Evolutionary conservation across 2,113 vertebrate genomes (phyloP).

Genomic region (Phoxinus phoxinus): DNA sequence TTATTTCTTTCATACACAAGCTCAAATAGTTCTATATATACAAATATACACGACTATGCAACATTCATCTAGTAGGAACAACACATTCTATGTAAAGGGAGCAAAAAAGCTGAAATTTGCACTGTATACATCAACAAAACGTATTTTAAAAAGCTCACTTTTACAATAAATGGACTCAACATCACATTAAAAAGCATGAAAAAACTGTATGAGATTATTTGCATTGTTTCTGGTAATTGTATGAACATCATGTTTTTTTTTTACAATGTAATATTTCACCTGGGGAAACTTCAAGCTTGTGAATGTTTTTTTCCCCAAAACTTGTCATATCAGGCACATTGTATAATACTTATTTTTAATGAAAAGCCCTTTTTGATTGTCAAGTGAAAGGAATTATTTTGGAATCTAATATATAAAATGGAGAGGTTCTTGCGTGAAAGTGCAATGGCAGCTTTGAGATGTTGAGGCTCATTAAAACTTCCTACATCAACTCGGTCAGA

Average conservation of each 20-base stretch:
- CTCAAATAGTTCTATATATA: slow-evolving; percentile 28
- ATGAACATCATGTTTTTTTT: background rate
- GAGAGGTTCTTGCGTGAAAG: background rate
- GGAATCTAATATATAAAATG: background rate
- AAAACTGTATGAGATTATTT: background rate
- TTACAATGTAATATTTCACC: background rate
- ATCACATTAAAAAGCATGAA: background rate
- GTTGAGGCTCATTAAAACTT: slow-evolving; percentile 26
- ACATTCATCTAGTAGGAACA: slow-evolving; percentile 18
- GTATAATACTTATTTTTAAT: slow-evolving; percentile 18
- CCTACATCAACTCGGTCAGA: background rate
- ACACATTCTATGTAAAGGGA: background rate
- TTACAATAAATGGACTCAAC: background rate
- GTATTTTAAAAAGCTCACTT: background rate
- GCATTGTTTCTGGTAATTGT: background rate
- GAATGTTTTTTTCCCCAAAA: slow-evolving; percentile 2
- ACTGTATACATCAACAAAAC: slow-evolving; percentile 22
- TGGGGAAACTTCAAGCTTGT: background rate
- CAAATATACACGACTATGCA: slow-evolving; percentile 19
- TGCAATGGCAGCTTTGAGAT: slow-evolving; percentile 23
- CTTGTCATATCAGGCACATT: background rate
- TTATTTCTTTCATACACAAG: slow-evolving; percentile 22
- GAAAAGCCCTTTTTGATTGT: slow-evolving; percentile 29
- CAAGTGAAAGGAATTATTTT: slow-evolving; percentile 17
- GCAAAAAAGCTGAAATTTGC: background rate